phyloP scores from a whole-genome alignment of 2,113 vertebrate species.

The Sylvietta virens region DNA sequence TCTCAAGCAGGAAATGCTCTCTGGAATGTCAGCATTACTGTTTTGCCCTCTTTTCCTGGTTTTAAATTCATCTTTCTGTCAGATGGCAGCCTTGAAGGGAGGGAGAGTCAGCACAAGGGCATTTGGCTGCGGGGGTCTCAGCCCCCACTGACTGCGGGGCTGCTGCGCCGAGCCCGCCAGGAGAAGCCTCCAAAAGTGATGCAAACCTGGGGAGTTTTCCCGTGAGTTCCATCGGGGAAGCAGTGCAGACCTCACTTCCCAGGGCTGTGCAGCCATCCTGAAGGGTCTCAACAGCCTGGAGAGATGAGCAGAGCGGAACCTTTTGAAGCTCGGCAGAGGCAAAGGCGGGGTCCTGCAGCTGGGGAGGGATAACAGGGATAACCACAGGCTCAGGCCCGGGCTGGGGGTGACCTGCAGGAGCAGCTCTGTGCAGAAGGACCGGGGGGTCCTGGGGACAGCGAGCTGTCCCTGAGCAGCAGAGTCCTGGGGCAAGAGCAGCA shows the following conservation, averaged over 20 bases:
- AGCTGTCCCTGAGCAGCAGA: neutral
- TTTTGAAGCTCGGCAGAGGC: neutral
- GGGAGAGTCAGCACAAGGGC: neutral
- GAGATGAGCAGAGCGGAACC: neutral
- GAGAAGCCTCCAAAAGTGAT: neutral
- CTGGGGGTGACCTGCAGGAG: neutral
- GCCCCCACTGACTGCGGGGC: accelerated
- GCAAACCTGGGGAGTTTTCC: neutral
- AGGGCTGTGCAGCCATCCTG: neutral
- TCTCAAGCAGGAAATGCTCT: neutral
- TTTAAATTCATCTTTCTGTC: neutral
- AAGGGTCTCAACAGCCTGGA: neutral
- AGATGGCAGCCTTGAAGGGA: accelerated
- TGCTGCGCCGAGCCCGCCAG: too few relatives aligned
- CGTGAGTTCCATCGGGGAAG: neutral
- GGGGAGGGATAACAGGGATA: neutral
- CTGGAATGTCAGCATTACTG: neutral
- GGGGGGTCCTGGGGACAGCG: neutral
- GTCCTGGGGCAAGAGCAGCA: neutral
- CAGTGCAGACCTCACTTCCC: neutral
- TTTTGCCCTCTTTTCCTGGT: neutral
- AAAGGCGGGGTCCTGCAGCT: neutral
- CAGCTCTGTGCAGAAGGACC: neutral
- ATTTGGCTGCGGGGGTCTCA: neutral
- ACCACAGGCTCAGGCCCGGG: neutral